Evolutionary conservation across 2,113 vertebrate genomes (phyloP), one percentile per base, ranked within the genome.

Genomic region (Gobiocypris rarus): DNA sequence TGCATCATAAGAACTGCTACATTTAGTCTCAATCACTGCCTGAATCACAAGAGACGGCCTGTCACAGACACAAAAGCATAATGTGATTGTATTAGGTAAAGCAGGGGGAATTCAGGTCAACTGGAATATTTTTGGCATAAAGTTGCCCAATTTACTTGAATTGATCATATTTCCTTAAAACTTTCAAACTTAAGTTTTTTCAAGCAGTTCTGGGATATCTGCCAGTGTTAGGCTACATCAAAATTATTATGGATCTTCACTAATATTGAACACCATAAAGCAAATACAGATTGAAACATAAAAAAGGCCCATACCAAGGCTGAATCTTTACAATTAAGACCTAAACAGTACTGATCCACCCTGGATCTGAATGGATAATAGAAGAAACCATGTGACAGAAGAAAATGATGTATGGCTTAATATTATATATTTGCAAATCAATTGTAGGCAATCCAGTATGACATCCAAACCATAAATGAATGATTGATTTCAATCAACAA

Each of bases 171-270:
- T 63, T 28, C 26, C 50, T 56, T 76, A 38, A 43, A 63, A 59
- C 50, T 41, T 76, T n/a, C 59, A 77, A 59, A 43, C 3, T 24
- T 19, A 2, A 24, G n/a, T 78, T 59, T 61, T 38, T 1, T 7
- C 1, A 8, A 45, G 38, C 13, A 19, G 14, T 41, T 45, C 38
- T 78, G 76, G 56, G 76, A 63, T 28, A 61, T 19, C n/a, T 78
- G 75, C 52, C 38, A 76, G 74, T 34, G 50, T 76, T 56, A 13
- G 50, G 50, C 50, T 56, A 78, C n/a, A 19, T 61, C 22, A 45
- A 61, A 63, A 78, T 45, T 14, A 78, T 78, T 59, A 26, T 45
- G n/a, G n/a, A 78, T 78, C 38, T 34, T 75, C 10, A 31, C 17
- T 75, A n/a, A 56, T 75, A 34, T 54, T 54, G 28, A 77, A 24